Conservation (phyloP, 2,888 invertebrate genomes). For the Tetanocera ferruginea region DNA sequence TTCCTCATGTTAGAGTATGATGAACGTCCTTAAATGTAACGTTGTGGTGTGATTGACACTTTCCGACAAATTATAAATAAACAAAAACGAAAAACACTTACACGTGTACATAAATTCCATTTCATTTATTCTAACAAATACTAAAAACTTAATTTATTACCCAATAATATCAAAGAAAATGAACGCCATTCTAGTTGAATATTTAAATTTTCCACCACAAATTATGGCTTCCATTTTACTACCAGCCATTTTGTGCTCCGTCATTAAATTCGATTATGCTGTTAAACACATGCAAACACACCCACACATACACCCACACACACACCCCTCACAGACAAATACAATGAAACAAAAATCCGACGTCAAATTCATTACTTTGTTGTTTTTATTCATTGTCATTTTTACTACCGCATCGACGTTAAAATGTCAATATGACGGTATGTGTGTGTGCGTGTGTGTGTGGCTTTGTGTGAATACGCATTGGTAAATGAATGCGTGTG, state of each 20-base stretch:
- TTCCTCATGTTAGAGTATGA: too few relatives aligned
- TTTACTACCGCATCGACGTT: background rate
- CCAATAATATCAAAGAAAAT: too few relatives aligned
- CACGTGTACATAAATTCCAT: background rate
- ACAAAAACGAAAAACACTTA: background rate
- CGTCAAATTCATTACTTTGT: slow-evolving; percentile 13
- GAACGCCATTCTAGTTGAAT: too few relatives aligned
- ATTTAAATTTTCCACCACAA: too few relatives aligned
- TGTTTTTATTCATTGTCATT: slow-evolving; percentile 3
- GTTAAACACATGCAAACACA: slow-evolving; percentile 11
- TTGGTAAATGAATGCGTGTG: background rate
- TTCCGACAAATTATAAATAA: background rate
- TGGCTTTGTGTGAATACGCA: too few relatives aligned
- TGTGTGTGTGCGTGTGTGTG: slow-evolving; percentile 10
- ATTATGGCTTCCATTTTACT: too few relatives aligned
- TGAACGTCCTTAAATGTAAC: too few relatives aligned
- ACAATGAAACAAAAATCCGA: slow-evolving; percentile 23
- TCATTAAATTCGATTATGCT: slow-evolving; percentile 3
- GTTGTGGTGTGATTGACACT: background rate
- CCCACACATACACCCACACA: background rate
- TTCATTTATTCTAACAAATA: background rate
- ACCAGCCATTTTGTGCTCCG: too few relatives aligned
- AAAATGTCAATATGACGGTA: slow-evolving; percentile 21
- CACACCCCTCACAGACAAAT: background rate
- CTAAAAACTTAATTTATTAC: too few relatives aligned